phyloP scores from a whole-genome alignment of 2,888 invertebrate genomes.

The Caprella mutica region DNA sequence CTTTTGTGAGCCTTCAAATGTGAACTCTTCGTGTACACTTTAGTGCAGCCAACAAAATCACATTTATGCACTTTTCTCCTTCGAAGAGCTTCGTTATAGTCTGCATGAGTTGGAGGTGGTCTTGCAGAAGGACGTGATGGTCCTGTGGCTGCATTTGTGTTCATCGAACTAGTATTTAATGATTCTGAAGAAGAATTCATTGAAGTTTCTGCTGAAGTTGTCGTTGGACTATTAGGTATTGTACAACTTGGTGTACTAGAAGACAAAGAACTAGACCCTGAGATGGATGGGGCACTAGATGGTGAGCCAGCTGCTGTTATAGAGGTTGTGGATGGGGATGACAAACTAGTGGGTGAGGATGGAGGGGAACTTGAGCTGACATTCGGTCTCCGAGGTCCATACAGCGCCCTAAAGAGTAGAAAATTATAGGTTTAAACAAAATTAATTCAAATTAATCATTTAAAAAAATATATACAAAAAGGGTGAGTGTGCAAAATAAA shows the following conservation, averaged over 20 bases:
- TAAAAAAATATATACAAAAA: too few species aligned
- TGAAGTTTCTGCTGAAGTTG: neutral
- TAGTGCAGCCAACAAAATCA: constrained; percentile 79
- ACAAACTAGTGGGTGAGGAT: too few species aligned
- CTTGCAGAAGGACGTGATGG: constrained; percentile 4
- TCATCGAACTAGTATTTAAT: too few species aligned
- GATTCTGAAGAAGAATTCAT: neutral
- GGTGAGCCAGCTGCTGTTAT: neutral
- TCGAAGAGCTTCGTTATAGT: constrained; percentile 9
- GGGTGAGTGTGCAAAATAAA: too few species aligned
- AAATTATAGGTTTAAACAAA: too few species aligned
- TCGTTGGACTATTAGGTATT: neutral
- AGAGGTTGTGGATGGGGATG: too few species aligned
- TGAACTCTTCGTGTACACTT: constrained; percentile 85
- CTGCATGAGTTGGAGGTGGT: constrained; percentile 3
- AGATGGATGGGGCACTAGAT: neutral
- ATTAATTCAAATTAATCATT: too few species aligned
- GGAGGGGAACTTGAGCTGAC: neutral
- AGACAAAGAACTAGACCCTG: neutral
- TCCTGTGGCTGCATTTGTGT: neutral
- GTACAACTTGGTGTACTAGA: too few species aligned
- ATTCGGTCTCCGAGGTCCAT: neutral
- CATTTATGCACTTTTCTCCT: constrained; percentile 66
- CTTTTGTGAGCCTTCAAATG: constrained; percentile 83
- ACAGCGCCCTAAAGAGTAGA: neutral